Evolutionary conservation across 2,888 invertebrate genomes (phyloP).

Genomic region (Thymelicus acteon): DNA sequence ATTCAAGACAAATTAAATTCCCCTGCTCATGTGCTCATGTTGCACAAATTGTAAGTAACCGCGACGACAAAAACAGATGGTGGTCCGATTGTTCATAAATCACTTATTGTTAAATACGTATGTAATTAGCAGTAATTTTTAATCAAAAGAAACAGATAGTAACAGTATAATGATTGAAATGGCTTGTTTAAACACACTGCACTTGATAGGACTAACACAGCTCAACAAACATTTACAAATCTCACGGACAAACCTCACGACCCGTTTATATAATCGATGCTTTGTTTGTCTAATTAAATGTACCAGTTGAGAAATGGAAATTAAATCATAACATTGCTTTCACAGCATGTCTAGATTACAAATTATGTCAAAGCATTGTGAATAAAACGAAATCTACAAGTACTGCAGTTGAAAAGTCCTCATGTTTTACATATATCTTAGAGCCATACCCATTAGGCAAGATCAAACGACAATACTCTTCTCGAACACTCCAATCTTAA

Average conservation of each 20-base stretch:
- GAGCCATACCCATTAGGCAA: slow-evolving; percentile 62
- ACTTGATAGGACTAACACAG: slow-evolving; percentile 12
- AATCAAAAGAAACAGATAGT: too few species aligned
- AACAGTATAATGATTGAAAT: too few species aligned
- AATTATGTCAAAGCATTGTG: slow-evolving; percentile 21
- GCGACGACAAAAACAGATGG: too few species aligned
- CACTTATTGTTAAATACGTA: too few species aligned
- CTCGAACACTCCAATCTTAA: slow-evolving; percentile 45
- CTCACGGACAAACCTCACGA: slow-evolving; percentile 23
- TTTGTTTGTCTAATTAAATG: slow-evolving; percentile 33
- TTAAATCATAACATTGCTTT: slow-evolving; percentile 18
- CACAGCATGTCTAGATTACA: slow-evolving; percentile 15
- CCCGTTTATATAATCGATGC: slow-evolving; percentile 23
- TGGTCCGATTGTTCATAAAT: too few species aligned
- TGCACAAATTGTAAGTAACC: too few species aligned
- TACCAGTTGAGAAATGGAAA: slow-evolving; percentile 27
- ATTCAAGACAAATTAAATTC: too few species aligned
- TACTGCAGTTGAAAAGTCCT: slow-evolving; percentile 6
- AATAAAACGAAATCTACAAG: slow-evolving; percentile 23
- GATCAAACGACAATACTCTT: slow-evolving; percentile 58
- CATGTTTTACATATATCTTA: slow-evolving; percentile 45
- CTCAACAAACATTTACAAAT: slow-evolving; percentile 16
- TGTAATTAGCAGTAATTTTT: too few species aligned
- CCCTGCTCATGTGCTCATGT: too few species aligned
- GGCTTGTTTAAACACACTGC: background rate